Base-by-base conservation (phyloP, 2,797 vertebrate species). In the Poecilia wingei region DNA sequence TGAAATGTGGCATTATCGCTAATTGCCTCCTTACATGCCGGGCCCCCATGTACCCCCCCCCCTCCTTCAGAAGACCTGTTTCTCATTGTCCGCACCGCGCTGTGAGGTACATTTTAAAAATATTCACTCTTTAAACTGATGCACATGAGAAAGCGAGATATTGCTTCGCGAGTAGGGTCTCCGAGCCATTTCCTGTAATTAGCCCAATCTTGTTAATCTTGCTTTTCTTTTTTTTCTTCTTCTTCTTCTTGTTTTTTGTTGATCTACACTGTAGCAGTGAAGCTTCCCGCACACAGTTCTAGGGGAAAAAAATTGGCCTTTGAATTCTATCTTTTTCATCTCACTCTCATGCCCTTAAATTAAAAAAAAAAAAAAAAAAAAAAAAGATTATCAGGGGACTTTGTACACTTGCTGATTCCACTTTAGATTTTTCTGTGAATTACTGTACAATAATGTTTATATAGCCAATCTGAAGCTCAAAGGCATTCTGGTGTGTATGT, bases 61-160 rank as follows among this genome's bases (percentile, higher is more conserved):
- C 85, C 88, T 86, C 77, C 79, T 39, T 77, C 80, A 82, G 86
- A 89, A 87, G 78, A 81, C 73, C 51, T 80, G 79, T 80, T 88
- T 88, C 82, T 76, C 36, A 64, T 91, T 91, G 91, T 89, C 89
- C 84, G 78, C 59, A 74, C 84, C 80, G 41, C 82, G 74, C 90
- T 88, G 90, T 91, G 87, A 93, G 90, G 89, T 92, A 86, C 87
- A 91, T 90, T 81, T 88, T 3, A 69, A 88, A 94, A 94, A 93
- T 91, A 93, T 92, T 83, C 89, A 91, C 94, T 91, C 85, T 94
- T 94, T 87, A 93, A 94, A 90, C 83, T 81, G 92, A 91, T 92
- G 91, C 74, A 89, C 92, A 89, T 92, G 93, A 93, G 88, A 92
- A 89, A 91, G 88, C 77, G 77, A 92, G 87, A 90, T 89, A 90